A percentile compares a stretch with the other conserved stretches of the same genome.
phyloP scores from a whole-genome alignment of 30 jellyfish, hydroid and myxozoan genomes.

The Aurelia coerulea region DNA sequence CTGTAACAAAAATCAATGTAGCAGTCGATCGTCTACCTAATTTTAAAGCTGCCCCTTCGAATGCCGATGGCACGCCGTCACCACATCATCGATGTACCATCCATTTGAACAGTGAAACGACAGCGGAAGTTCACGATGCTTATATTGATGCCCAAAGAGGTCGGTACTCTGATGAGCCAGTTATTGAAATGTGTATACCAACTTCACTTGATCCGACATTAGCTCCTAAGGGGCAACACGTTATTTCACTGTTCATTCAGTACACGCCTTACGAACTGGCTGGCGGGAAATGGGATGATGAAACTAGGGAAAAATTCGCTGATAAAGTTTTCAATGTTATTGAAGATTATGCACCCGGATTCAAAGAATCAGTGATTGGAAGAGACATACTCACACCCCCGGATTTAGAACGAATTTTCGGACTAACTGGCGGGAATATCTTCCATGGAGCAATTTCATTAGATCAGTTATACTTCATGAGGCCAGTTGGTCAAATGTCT shows the following conservation, averaged over 20 bases:
- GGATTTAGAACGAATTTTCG: conserved; percentile 53
- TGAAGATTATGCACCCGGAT: conserved; percentile 69
- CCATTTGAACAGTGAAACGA: conserved; percentile 55
- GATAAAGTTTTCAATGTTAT: conserved; percentile 48
- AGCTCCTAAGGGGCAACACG: conserved; percentile 54
- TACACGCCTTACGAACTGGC: conserved; percentile 57
- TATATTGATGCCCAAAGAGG: conserved; percentile 61
- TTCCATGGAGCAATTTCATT: conserved; percentile 66
- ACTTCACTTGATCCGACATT: conserved; percentile 55
- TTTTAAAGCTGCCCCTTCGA: conserved; percentile 41
- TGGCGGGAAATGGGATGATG: conserved; percentile 61
- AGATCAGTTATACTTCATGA: conserved; percentile 59
- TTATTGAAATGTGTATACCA: conserved; percentile 68
- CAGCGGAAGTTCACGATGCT: conserved; percentile 50
- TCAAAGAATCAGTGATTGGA: conserved; percentile 37
- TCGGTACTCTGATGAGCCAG: conserved; percentile 39
- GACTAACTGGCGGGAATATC: conserved; percentile 69
- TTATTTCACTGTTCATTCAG: conserved; percentile 43
- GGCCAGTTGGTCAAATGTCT: conserved; percentile 50
- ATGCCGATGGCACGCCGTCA: conserved; percentile 46
- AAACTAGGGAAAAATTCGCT: conserved; percentile 47
- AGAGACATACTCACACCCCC: conserved; percentile 65
- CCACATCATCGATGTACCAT: conserved; percentile 66
- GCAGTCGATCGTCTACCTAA: conserved; percentile 52
- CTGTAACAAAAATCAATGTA: conserved; percentile 52